Conservation (phyloP, 2,888 invertebrate genomes). For the Erebia aethiops region DNA sequence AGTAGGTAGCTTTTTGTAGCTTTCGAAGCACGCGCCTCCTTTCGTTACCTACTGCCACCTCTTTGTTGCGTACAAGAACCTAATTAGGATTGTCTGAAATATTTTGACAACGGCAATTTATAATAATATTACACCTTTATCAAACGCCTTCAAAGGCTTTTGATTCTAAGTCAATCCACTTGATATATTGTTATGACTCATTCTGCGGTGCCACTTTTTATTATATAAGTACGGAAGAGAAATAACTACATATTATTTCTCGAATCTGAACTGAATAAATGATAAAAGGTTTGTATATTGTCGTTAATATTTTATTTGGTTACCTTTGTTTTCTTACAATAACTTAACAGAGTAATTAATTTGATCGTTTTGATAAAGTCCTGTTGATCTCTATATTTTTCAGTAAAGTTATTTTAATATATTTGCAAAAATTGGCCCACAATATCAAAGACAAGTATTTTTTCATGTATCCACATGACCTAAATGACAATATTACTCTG, state of each 20-base stretch:
- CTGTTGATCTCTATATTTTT: no score
- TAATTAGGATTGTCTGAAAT: constrained; percentile 78
- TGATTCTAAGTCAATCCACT: constrained; percentile 44
- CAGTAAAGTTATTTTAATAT: no score
- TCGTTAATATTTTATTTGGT: background rate
- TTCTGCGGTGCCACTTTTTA: constrained; percentile 12
- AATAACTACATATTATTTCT: no score
- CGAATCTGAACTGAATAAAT: background rate
- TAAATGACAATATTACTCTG: no score
- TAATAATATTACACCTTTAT: constrained; percentile 67
- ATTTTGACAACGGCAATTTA: constrained; percentile 80
- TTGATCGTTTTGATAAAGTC: no score
- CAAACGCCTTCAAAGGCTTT: constrained; percentile 47
- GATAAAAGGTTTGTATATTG: background rate
- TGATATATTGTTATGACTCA: constrained; percentile 38
- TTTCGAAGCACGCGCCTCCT: constrained; percentile 71
- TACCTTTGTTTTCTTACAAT: background rate
- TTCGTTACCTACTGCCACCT: constrained; percentile 58
- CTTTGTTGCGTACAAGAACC: constrained; percentile 77
- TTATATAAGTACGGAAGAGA: no score
- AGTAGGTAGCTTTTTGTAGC: constrained; percentile 74
- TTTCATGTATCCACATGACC: no score
- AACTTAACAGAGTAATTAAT: no score
- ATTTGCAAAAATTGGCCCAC: no score
- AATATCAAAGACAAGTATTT: no score